Evolutionary conservation across 2,797 vertebrate genomes (phyloP).

Genomic region (Cyclura pinguis): DNA sequence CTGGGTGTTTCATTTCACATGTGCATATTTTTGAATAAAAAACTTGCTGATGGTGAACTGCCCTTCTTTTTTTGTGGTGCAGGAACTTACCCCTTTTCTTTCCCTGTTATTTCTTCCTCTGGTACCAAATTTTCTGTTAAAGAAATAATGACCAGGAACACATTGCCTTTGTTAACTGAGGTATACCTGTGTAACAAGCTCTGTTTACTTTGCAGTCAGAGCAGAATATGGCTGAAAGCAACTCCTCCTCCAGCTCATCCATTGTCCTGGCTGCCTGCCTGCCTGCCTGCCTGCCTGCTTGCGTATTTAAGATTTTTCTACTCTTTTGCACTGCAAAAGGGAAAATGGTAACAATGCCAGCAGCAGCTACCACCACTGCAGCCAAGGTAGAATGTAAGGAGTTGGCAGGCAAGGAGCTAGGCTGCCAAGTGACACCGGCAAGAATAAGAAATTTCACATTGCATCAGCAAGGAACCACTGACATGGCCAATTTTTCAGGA

Average conservation of each 20-base stretch:
- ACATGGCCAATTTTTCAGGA: background rate
- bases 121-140: too few relatives aligned
- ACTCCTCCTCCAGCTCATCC: background rate
- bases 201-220: background rate
- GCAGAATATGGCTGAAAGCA: background rate
- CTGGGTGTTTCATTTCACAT: too few relatives aligned
- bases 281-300: background rate
- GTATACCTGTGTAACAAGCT: background rate
- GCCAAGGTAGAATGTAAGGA: background rate
- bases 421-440: background rate
- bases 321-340: background rate
- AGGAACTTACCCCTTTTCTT: too few relatives aligned
- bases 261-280: background rate
- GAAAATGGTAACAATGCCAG: too few relatives aligned
- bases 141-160: too few relatives aligned
- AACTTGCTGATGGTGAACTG: too few relatives aligned
- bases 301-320: background rate
- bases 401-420: background rate
- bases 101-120: too few relatives aligned
- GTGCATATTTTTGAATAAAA: too few relatives aligned
- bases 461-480: background rate
- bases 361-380: too few relatives aligned
- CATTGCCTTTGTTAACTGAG: too few relatives aligned
- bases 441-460: background rate
- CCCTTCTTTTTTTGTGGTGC: too few relatives aligned